Conservation (phyloP, 2,797 vertebrate species). For the Acanthis flammea region DNA sequence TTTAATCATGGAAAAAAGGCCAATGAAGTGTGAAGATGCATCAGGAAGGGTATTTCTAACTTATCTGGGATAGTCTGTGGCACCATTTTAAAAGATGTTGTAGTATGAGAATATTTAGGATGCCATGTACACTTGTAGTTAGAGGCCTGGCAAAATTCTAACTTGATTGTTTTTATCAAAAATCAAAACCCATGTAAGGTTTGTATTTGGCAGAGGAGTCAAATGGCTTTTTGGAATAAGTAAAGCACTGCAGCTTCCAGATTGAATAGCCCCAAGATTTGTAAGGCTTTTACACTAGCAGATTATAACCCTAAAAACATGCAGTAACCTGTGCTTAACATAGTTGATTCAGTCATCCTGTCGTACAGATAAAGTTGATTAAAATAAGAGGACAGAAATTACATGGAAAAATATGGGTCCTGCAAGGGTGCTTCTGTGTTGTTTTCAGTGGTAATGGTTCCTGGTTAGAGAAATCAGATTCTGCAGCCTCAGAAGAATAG, state of each 20-base stretch:
- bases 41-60: not conserved
- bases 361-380: not conserved
- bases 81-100: not conserved
- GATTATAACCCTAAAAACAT: not conserved
- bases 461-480: not conserved
- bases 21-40: not conserved
- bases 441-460: not conserved
- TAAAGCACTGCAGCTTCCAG: not conserved
- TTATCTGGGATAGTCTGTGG: not conserved
- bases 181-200: fast-evolving
- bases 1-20: not conserved
- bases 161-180: not conserved
- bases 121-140: not conserved
- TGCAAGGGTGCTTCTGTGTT: not conserved
- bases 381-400: not conserved
- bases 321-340: not conserved
- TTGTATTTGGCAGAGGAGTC: not conserved
- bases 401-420: not conserved
- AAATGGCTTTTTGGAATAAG: not conserved
- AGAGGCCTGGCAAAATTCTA: not conserved
- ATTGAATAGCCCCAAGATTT: not conserved
- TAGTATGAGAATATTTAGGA: not conserved
- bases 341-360: not conserved
- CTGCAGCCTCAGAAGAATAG: not conserved
- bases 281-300: not conserved